phyloP scores from a whole-genome alignment of 2,113 vertebrate species.

The Sus scrofa region DNA sequence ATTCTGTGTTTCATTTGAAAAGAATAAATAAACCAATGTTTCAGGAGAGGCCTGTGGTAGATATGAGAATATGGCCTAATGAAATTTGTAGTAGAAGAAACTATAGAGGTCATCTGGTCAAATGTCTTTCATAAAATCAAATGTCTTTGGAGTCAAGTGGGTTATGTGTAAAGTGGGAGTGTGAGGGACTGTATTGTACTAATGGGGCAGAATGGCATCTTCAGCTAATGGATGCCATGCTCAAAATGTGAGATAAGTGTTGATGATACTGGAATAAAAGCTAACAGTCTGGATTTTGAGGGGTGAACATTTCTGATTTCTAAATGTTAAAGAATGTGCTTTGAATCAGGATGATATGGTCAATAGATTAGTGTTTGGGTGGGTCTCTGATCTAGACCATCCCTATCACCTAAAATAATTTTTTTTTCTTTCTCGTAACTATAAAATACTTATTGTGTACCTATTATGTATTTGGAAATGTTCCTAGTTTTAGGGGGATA shows the following conservation, averaged over 20 bases:
- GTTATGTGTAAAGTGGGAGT: no score
- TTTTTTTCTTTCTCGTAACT: neutral
- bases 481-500: neutral
- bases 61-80: neutral
- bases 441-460: neutral
- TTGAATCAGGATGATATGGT: neutral
- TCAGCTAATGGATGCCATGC: accelerated
- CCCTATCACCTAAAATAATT: neutral
- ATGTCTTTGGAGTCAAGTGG: neutral
- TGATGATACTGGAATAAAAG: neutral
- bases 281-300: neutral
- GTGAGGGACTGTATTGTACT: neutral
- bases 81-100: neutral
- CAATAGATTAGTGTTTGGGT: neutral
- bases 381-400: neutral
- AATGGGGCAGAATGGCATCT: no score
- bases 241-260: neutral
- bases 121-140: neutral
- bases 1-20: neutral
- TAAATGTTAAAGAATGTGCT: neutral
- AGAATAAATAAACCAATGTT: neutral
- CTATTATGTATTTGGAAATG: neutral
- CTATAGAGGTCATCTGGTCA: neutral
- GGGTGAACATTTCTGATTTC: neutral
- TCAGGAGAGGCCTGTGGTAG: neutral